Evolutionary conservation across 2,888 invertebrate species (phyloP), one percentile per base, ranked within the genome.

Genomic region (Aphrophora alni): DNA sequence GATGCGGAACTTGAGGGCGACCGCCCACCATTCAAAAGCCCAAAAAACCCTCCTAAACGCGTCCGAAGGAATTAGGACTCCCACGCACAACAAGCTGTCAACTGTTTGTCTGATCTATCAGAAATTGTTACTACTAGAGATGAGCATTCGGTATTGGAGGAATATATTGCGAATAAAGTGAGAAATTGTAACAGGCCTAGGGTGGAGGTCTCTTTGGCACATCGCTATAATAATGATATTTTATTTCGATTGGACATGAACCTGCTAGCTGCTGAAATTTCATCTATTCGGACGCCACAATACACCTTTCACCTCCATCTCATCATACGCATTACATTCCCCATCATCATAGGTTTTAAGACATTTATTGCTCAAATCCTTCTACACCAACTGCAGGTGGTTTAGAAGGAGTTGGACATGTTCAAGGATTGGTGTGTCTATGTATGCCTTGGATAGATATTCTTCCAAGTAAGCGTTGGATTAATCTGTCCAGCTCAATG

Each of bases 121-220:
- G 74, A 74, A 74, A 38, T 74, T 28, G 74, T 38, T 28, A 74
- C 10, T 21, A 74, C 74, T 38, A 74, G 74, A 74, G 74, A 74
- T 74, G 38, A 38, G 24, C 14, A 38, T 74, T 28, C 38, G 21
- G 38, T 74, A 74, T 74, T 38, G 38, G 74, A 38, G 74, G 38
- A 74, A 38, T 74, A 38, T 74, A 38, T 74, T 38, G 38, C 38
- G 24, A 74, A 74, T 74, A 74, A 74, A 74, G 24, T 74, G 38
- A 74, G 74, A 38, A 74, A 38, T 24, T 74, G 74, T 38, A 74
- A 74, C 74, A 74, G 21, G 21, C 10, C 74, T 38, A 74, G 74
- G 74, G 24, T 74, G 38, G 74, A 74, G 38, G n/a, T 74, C 28
- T 74, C 74, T 74, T 74, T 74, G 74, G 74, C 73, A 27, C 73